Percentiles rank a stretch among this genome's conserved stretches.
phyloP scores from a whole-genome alignment of 1,140 invertebrate genomes.

The Pseudomyrmex sp. region DNA sequence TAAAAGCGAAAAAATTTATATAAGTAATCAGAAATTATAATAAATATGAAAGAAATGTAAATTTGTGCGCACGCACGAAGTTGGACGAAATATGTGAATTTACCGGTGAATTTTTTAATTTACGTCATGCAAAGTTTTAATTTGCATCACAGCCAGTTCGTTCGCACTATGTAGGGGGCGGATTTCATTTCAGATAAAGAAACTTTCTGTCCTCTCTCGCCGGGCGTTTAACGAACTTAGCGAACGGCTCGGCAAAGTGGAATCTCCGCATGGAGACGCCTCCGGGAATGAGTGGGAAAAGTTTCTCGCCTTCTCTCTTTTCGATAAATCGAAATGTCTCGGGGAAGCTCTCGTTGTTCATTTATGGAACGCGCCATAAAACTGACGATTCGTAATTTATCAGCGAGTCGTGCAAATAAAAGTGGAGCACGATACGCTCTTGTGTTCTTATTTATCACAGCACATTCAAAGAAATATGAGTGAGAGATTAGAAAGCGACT shows the following conservation, averaged over 20 bases:
- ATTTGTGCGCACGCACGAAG: not conserved
- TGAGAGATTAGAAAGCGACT: not conserved
- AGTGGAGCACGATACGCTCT: not conserved
- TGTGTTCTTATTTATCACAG: constrained; percentile 18
- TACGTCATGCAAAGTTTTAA: constrained; percentile 51
- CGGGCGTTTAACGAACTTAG: constrained; percentile 63
- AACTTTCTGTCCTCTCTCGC: constrained; percentile 45
- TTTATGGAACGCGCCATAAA: constrained; percentile 25
- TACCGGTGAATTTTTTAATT: constrained; percentile 42
- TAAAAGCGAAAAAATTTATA: not conserved
- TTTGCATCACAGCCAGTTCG: constrained; percentile 41
- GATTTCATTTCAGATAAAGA: constrained; percentile 74
- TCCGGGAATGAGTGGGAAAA: constrained; percentile 10
- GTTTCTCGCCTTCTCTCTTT: constrained; percentile 1
- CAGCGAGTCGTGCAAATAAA: not conserved
- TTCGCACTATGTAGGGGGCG: not conserved
- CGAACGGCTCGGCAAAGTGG: constrained; percentile 19
- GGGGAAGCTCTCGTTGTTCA: constrained; percentile 7
- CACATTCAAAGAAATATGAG: not conserved
- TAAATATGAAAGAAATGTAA: not conserved
- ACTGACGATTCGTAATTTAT: constrained; percentile 31
- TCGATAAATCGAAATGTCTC: constrained; percentile 30
- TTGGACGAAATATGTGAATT: not conserved
- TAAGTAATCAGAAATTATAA: not conserved
- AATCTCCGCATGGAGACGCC: constrained; percentile 1